Base-by-base conservation (phyloP, 2,797 vertebrate genomes). In the Cynopterus sphinx region DNA sequence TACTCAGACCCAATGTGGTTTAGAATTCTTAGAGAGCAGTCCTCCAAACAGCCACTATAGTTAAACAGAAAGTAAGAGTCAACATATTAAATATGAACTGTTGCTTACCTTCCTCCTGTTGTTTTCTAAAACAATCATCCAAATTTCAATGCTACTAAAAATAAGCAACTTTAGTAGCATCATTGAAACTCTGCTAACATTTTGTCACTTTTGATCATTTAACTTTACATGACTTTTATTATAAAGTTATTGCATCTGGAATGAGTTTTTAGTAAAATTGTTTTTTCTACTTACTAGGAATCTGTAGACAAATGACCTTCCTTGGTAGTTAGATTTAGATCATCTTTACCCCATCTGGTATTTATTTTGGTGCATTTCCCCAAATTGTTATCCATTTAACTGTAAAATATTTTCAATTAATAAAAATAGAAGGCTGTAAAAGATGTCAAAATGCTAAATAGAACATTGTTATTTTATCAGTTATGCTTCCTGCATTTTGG, bases 341-440 rank as follows among this genome's bases (percentile, higher is more conserved):
- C 3, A 9, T 79, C 21, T 83, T 51, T n/a, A 61, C 15, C 55
- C 21, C 19, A 86, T 33, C 65, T 71, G 41, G 43, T 63, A n/a
- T 90, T 77, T 49, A 81, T 73, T 87, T 81, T 94, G 87, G 39
- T 65, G 11, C n/a, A 70, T 88, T 49, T 77, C 2, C 17, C 57
- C 15, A 94, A 82, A 90, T 9, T 36, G 26, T 49, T 74, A 87
- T 49, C 7, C 28, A 13, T 95, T 81, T 46, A 96, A 67, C 24
- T 21, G 26, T 53, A 83, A 74, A 96, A 75, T 28, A 2, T 87
- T 90, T 89, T 96, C 11, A 95, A 68, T 70, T 61, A 90, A 86
- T 49, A 83, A 91, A 81, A 84, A 53, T 12, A 9, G 65, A 88
- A 87, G 51, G 46, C 15, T 77, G 19, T 46, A 81, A 90, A 61